These are phyloP conservation scores for Engystomops pustulosus DNA, from an alignment of 2,113 vertebrate species.

Conservation along the genomic window DNA sequence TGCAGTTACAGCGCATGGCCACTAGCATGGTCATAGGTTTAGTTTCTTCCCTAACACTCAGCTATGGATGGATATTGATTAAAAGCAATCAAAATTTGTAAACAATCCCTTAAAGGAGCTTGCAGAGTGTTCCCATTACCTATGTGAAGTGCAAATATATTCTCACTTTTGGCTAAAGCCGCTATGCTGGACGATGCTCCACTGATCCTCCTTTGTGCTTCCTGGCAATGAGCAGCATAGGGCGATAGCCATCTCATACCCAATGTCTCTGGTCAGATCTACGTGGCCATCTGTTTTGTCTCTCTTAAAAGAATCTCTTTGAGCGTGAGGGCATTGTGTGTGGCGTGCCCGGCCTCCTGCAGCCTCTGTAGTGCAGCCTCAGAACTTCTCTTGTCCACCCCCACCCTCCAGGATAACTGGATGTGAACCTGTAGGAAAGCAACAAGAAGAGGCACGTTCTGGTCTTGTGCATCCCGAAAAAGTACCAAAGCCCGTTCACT, in stretches of 20 bases:
- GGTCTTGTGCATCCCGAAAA: slow-evolving; percentile 66
- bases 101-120: not conserved
- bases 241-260: too few relatives aligned
- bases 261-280: not conserved
- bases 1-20: too few relatives aligned
- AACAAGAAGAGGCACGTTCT: slow-evolving; percentile 78
- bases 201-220: not conserved
- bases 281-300: slow-evolving; percentile 40
- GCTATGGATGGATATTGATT: too few relatives aligned
- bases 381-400: slow-evolving; percentile 85
- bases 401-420: slow-evolving; percentile 89
- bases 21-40: too few relatives aligned
- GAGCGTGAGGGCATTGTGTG: slow-evolving; percentile 78
- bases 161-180: not conserved
- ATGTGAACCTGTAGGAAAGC: slow-evolving; percentile 84
- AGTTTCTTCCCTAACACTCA: too few relatives aligned
- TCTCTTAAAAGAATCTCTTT: slow-evolving; percentile 89
- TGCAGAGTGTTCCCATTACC: not conserved
- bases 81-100: too few relatives aligned
- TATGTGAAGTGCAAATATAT: not conserved
- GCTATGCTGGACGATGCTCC: not conserved
- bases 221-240: too few relatives aligned
- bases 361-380: slow-evolving; percentile 83
- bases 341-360: slow-evolving; percentile 73
- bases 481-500: slow-evolving; percentile 83